phyloP scores from a whole-genome alignment of 2,888 invertebrate species.

The Notodonta ziczac region DNA sequence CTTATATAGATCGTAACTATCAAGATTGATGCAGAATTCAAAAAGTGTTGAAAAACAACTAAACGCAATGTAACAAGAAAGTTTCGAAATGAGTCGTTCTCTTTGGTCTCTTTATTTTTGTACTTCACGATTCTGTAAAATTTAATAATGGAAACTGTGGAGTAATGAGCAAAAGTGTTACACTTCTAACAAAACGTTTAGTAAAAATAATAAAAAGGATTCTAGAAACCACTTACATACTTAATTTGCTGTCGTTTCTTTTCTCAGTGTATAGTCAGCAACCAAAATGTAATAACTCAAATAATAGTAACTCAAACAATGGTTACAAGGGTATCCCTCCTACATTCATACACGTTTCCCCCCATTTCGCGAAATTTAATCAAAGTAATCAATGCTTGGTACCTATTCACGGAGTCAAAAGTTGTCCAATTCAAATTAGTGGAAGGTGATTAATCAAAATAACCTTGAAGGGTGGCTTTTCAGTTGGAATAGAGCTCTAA shows the following conservation, averaged over 20 bases:
- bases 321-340: neutral
- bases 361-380: constrained; percentile 28
- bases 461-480: constrained; percentile 30
- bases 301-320: too few species aligned
- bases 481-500: constrained; percentile 18
- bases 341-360: constrained; percentile 7
- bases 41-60: too few species aligned
- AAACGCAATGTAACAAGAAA: too few species aligned
- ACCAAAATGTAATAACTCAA: neutral
- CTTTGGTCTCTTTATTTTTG: too few species aligned
- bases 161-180: too few species aligned
- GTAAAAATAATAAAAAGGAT: too few species aligned
- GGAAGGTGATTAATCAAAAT: constrained; percentile 58
- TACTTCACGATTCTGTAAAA: too few species aligned
- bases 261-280: neutral
- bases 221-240: neutral
- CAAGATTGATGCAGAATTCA: too few species aligned
- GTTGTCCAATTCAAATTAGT: constrained; percentile 52
- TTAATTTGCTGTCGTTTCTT: neutral
- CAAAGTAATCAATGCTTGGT: constrained; percentile 23
- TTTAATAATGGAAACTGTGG: too few species aligned
- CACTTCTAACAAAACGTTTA: too few species aligned
- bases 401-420: constrained; percentile 50
- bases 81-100: too few species aligned
- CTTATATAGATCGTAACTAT: neutral